These are phyloP conservation scores for Cantharis rustica DNA, from an alignment of 2,888 invertebrate genomes.

Conservation along the genomic window DNA sequence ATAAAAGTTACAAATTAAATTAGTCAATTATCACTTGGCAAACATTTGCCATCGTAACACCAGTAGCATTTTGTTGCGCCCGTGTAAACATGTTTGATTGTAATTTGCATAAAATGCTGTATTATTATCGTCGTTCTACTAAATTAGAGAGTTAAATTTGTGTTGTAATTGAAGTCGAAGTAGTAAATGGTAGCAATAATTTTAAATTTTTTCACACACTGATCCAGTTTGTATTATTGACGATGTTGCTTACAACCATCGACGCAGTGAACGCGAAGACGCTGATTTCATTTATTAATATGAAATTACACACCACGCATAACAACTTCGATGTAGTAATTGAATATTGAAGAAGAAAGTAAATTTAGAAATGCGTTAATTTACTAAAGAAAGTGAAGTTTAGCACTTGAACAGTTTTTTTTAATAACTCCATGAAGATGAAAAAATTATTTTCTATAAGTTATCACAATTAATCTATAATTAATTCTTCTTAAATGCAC, in stretches of 20 bases:
- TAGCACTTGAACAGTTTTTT: neutral
- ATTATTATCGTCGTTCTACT: neutral
- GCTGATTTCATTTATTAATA: neutral
- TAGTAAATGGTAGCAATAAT: neutral
- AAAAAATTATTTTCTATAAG: no score
- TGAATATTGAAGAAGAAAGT: neutral
- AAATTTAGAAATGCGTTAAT: neutral
- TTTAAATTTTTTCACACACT: neutral
- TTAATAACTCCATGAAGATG: neutral
- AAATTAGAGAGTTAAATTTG: neutral
- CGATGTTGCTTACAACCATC: neutral
- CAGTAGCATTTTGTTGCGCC: neutral
- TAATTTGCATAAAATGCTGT: neutral
- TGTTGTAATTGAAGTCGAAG: neutral
- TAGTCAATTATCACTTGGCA: neutral
- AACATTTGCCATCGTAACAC: neutral
- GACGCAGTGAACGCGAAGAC: neutral
- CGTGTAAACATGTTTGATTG: neutral
- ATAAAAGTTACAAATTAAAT: neutral
- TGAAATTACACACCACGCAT: neutral
- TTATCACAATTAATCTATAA: no score
- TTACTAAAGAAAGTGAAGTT: neutral
- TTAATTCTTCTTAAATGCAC: no score
- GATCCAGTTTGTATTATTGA: slow-evolving; percentile 1
- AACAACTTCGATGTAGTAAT: neutral